Conservation (phyloP, 2,113 vertebrate species). For the Condylura cristata region DNA sequence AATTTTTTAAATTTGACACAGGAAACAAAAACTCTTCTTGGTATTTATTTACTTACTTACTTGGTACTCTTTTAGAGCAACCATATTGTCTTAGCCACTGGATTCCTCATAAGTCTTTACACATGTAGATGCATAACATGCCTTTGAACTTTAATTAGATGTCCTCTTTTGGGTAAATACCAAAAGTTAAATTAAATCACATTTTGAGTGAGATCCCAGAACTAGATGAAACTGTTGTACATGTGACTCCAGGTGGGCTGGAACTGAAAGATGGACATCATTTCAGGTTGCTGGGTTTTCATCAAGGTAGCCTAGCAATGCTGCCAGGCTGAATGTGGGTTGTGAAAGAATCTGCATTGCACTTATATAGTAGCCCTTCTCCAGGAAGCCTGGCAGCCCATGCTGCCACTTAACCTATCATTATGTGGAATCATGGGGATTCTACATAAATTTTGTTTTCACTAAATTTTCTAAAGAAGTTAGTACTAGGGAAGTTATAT, state of each 20-base stretch:
- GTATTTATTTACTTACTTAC: neutral
- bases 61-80: neutral
- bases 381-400: neutral
- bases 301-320: neutral
- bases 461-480: neutral
- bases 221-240: neutral
- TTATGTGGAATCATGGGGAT: neutral
- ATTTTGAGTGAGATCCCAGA: neutral
- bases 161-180: neutral
- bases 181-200: neutral
- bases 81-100: neutral
- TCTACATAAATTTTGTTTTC: neutral
- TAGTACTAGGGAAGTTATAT: neutral
- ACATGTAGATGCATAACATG: neutral
- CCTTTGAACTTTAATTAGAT: slow-evolving; percentile 14
- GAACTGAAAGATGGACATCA: neutral
- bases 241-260: neutral
- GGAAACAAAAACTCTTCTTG: neutral
- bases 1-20: neutral
- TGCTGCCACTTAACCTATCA: neutral
- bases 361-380: neutral
- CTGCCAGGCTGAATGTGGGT: neutral
- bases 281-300: neutral
- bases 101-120: neutral
- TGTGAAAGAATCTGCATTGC: neutral